Base-by-base conservation (phyloP, 2,888 invertebrate species). In the Rhopalosiphum nymphaeae region DNA sequence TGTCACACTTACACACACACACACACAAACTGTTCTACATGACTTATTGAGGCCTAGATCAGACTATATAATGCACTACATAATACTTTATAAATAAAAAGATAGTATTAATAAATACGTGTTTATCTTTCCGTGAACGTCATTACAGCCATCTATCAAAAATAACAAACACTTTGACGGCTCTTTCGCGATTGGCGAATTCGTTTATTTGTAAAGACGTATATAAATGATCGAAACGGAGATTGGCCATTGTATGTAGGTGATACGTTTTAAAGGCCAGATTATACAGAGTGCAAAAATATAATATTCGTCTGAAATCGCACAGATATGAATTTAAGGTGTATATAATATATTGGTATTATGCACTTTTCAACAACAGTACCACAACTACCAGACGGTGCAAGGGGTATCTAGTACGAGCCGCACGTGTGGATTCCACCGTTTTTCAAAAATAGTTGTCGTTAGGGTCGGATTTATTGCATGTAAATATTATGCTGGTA, bases 141-240 rank as follows among this genome's bases (percentile, higher is more conserved):
- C 78, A 78, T 78, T 78, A 78, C 21, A 42, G 36, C 36, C 78
- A 42, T 78, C 36, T 78, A 78, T 78, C 21, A 78, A 78, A 78
- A 78, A 78, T 78, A 78, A 78, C 78, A 78, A 78, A 78, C 78
- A 78, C 78, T 78, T 36, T 42, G 78, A 78, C 78, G 36, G 36
- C 78, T 78, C 78, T 36, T 78, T 78, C 36, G 21, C 78, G 78
- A 78, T 78, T 78, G 78, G 78, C 78, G 78, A 78, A 36, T 78
- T 78, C 36, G 36, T 36, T 36, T 78, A 36, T 36, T 36, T 78
- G 36, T 67, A 36, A 67, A 67, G 67, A 61, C 61, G 10, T 78
- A 36, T 36, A 36, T 78, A 36, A 36, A 78, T 21, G 78, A 78
- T 78, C 78, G 36, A 21, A 21, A 36, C 36, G 78, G 21, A 78